Base-by-base conservation (phyloP, 2,113 vertebrate species). In the Triplophysa dalaica region DNA sequence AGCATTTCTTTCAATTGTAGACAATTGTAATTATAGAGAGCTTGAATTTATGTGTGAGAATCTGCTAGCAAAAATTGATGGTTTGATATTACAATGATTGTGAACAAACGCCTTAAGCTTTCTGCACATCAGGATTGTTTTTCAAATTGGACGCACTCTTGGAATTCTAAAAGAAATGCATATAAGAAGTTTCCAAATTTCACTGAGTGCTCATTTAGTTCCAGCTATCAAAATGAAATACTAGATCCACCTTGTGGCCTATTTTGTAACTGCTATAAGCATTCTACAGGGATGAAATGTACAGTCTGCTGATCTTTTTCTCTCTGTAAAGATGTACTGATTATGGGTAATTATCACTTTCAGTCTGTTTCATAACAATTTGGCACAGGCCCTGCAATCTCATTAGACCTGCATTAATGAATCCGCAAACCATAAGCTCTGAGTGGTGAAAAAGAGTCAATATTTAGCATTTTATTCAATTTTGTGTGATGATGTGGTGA, bases 241-340 rank as follows among this genome's bases (percentile, higher is more conserved):
- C 48, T 80, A 11, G 52, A 26, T 80, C 79, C 63, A 52, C 50
- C 79, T 75, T 66, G 79, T 80, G 70, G 70, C n/a, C 21, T 48
- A 21, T 29, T 21, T 45, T 60, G 58, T 22, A 67, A 48, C 67
- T 29, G 9, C 22, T 73, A 54, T 48, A 19, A 17, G 2, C 48
- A 17, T 43, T 19, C 19, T 1, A 9, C 4, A 45, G 3, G 48
- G 24, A 52, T 52, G 0, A 69, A 69, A 50, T 17, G 19, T 24
- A 24, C 66, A 48, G 11, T 45, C 19, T 29, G 22, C 67, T 52
- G 22, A 70, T 29, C 4, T 54, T 17, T 54, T 16, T 54, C 14
- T 14, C 50, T 17, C 3, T 17, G 17, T 17, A 19, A 54, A 54
- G 50, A 52, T 70, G 14, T 24, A 54, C 50, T 38, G 26, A 29